Percentiles rank a stretch among this genome's conserved stretches.
These are phyloP conservation scores for Chaenodraco wilsoni DNA, from an alignment of 2,797 vertebrate genomes.

Conservation along the genomic window DNA sequence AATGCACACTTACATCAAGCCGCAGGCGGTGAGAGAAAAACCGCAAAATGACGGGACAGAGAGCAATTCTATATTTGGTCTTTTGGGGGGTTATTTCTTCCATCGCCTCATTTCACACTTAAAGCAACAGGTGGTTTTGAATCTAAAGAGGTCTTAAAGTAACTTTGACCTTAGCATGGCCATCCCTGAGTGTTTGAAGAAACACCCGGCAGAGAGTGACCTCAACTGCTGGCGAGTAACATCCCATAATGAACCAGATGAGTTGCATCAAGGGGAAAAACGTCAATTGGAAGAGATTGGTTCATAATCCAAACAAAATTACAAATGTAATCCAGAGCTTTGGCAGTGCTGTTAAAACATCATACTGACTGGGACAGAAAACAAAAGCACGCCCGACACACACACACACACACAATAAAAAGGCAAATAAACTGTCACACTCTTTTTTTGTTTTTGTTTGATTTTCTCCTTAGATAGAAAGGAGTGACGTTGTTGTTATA, in stretches of 20 bases:
- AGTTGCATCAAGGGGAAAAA: constrained; percentile 28
- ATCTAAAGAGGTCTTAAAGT: constrained; percentile 12
- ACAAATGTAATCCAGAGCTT: constrained; percentile 67
- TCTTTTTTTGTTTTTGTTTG: no score
- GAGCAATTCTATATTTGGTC: constrained; percentile 39
- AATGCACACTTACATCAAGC: constrained; percentile 45
- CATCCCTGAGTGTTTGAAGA: neutral
- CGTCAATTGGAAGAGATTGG: constrained; percentile 28
- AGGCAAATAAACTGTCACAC: constrained; percentile 62
- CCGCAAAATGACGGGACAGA: constrained; percentile 25
- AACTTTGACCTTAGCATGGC: constrained; percentile 27
- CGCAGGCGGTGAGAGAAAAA: constrained; percentile 57
- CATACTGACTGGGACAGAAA: constrained; percentile 42
- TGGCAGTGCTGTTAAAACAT: constrained; percentile 59
- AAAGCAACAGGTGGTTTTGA: constrained; percentile 31
- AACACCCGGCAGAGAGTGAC: constrained; percentile 22
- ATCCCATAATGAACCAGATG: constrained; percentile 1
- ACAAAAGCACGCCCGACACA: constrained; percentile 34
- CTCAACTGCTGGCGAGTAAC: constrained; percentile 22
- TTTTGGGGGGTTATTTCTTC: constrained; percentile 54
- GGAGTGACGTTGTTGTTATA: no score
- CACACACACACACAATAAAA: constrained; percentile 8
- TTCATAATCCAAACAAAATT: constrained; percentile 62
- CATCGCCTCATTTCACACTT: constrained; percentile 66
- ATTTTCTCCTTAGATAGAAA: no score